These are phyloP conservation scores for Nephrotoma flavescens DNA, from an alignment of 2,888 invertebrate genomes.

Conservation along the genomic window DNA sequence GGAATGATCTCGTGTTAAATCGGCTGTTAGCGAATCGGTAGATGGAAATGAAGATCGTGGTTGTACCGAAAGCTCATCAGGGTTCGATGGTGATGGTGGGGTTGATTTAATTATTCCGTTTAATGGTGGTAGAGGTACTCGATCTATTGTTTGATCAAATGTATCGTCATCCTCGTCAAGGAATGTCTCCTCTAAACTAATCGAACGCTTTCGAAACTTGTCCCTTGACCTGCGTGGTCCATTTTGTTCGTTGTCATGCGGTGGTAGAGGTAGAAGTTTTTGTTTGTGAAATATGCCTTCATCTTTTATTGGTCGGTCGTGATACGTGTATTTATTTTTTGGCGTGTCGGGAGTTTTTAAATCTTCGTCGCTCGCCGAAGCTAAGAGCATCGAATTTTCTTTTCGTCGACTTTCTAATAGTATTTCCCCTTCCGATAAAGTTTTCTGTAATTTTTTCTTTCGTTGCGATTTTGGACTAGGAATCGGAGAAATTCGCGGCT, in stretches of 20 bases:
- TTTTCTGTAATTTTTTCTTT: constrained; percentile 46
- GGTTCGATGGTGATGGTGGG: constrained; percentile 43
- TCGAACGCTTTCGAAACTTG: constrained; percentile 58
- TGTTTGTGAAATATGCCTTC: constrained; percentile 15
- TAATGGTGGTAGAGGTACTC: constrained; percentile 19
- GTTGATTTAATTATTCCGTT: constrained; percentile 37
- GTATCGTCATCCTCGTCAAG: constrained; percentile 26
- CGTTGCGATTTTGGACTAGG: constrained; percentile 39
- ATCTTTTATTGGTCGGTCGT: constrained; percentile 14
- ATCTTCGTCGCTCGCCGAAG: constrained; percentile 49
- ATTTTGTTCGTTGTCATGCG: constrained; percentile 17
- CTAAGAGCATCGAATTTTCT: constrained; percentile 36
- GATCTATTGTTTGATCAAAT: constrained; percentile 20
- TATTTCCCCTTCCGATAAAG: constrained; percentile 69
- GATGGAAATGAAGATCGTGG: constrained; percentile 57
- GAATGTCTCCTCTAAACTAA: constrained; percentile 50
- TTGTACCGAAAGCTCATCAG: constrained; percentile 37
- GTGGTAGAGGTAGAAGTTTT: constrained; percentile 14
- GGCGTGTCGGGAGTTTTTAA: constrained; percentile 26
- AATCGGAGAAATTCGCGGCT: constrained; percentile 55
- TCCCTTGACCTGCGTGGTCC: constrained; percentile 35
- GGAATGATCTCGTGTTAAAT: constrained; percentile 63
- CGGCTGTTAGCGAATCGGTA: constrained; percentile 70
- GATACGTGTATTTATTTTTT: constrained; percentile 12
- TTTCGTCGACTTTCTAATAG: constrained; percentile 42